Conservation (phyloP, 2,888 invertebrate species). For the Apodemia hepburni region DNA sequence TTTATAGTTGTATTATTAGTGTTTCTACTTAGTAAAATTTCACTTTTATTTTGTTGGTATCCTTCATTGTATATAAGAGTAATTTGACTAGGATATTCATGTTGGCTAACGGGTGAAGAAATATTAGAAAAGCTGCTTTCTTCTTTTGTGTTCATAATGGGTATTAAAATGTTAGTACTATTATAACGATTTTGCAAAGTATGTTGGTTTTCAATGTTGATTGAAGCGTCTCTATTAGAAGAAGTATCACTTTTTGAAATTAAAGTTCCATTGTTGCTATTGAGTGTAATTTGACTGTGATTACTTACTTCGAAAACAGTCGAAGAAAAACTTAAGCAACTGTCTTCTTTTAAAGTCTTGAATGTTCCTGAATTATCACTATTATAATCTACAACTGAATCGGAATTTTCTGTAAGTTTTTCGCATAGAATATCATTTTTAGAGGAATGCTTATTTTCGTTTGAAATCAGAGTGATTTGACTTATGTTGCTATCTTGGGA, state of each 20-base stretch:
- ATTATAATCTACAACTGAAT: not conserved
- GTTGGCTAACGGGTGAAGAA: not conserved
- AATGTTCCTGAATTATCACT: not conserved
- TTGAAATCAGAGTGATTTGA: not conserved
- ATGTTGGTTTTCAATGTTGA: not conserved
- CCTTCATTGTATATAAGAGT: conserved; percentile 3
- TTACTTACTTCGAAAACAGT: not conserved
- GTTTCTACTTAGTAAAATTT: not conserved
- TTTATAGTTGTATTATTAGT: not conserved
- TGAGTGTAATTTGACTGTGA: not conserved
- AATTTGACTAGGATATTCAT: not conserved
- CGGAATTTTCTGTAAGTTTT: not conserved
- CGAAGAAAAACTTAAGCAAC: not conserved
- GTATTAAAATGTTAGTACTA: not conserved
- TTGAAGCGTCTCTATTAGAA: not conserved
- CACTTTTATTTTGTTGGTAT: not conserved
- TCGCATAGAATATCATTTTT: not conserved
- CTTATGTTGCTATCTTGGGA: not conserved
- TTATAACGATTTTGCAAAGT: not conserved
- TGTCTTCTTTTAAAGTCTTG: not conserved
- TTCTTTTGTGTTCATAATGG: not conserved
- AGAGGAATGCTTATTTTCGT: not conserved
- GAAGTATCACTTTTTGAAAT: not conserved
- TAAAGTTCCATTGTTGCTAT: not conserved
- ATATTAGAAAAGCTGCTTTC: not conserved